A percentile compares a stretch with the other conserved stretches of the same genome.
These are phyloP conservation scores for Gadopsis bispinosus DNA, from an alignment of 2,797 vertebrate genomes.

Conservation along the genomic window DNA sequence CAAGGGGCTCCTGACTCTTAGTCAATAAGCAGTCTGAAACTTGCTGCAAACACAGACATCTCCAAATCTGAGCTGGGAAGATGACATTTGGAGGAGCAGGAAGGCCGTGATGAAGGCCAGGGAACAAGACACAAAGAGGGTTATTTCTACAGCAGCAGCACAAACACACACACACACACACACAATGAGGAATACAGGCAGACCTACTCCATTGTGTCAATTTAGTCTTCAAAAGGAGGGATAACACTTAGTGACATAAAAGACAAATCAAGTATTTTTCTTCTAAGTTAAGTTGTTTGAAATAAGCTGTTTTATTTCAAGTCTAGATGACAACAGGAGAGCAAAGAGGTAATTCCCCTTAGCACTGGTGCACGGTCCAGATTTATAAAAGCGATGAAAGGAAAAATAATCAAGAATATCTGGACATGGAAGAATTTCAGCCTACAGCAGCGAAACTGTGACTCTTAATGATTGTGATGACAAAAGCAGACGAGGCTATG, in stretches of 20 bases:
- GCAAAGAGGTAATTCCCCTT: neutral
- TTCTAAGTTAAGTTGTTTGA: neutral
- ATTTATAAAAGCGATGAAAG: slow-evolving; percentile 27
- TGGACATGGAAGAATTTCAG: slow-evolving; percentile 25
- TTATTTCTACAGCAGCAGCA: slow-evolving; percentile 31
- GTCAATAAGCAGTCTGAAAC: slow-evolving; percentile 70
- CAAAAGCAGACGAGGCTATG: slow-evolving; percentile 51
- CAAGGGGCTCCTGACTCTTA: slow-evolving; percentile 59
- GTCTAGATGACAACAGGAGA: neutral
- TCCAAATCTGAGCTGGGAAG: slow-evolving; percentile 44
- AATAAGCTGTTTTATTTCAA: neutral
- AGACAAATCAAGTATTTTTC: slow-evolving; percentile 9
- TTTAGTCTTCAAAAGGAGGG: slow-evolving; percentile 15
- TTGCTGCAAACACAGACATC: slow-evolving; percentile 65
- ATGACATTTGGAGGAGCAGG: slow-evolving; percentile 46
- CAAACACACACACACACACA: slow-evolving; percentile 2
- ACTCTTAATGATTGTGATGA: slow-evolving; percentile 53
- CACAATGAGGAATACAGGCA: slow-evolving; percentile 18
- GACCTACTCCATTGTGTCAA: slow-evolving; percentile 5
- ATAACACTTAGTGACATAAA: slow-evolving; percentile 13
- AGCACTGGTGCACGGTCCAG: neutral
- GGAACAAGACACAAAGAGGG: slow-evolving; percentile 39
- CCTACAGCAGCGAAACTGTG: slow-evolving; percentile 26
- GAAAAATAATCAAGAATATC: slow-evolving; percentile 47
- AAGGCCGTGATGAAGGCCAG: slow-evolving; percentile 30